Percentiles rank a stretch among this genome's conserved stretches.
phyloP scores from a whole-genome alignment of 2,113 vertebrate genomes.

The Serilophus lunatus region DNA sequence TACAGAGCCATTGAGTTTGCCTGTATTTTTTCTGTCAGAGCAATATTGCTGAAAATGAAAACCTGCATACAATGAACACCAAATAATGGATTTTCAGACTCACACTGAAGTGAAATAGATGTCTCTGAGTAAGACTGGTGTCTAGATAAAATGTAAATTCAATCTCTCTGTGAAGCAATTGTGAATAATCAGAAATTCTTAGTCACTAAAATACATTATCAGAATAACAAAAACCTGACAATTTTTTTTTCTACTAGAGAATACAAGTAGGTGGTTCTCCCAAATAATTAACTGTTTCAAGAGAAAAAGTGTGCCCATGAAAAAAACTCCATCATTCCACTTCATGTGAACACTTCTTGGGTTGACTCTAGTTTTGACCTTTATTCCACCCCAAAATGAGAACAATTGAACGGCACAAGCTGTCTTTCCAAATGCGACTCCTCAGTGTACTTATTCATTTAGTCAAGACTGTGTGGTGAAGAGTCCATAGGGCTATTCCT shows the following conservation, averaged over 20 bases:
- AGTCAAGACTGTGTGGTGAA: background rate
- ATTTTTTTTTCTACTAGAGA: background rate
- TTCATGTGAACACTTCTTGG: background rate
- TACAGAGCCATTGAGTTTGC: background rate
- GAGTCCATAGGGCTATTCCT: background rate
- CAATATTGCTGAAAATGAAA: constrained; percentile 48
- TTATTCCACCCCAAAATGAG: background rate
- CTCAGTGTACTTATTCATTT: background rate
- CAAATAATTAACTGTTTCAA: background rate
- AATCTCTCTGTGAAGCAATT: constrained; percentile 8
- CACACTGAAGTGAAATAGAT: constrained; percentile 46
- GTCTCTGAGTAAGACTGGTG: constrained; percentile 16
- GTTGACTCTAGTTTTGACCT: background rate
- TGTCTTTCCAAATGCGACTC: background rate
- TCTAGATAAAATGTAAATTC: constrained; percentile 60
- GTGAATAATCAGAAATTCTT: constrained; percentile 43
- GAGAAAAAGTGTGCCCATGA: background rate
- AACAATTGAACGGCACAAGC: background rate
- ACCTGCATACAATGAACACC: background rate
- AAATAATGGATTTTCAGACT: constrained; percentile 58
- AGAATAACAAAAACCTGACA: background rate
- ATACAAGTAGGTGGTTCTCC: background rate
- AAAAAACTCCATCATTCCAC: background rate
- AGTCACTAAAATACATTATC: constrained; percentile 23
- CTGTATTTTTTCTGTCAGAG: background rate